Base-by-base conservation (phyloP, 2,113 vertebrate genomes). In the Chascanopsetta lugubris region DNA sequence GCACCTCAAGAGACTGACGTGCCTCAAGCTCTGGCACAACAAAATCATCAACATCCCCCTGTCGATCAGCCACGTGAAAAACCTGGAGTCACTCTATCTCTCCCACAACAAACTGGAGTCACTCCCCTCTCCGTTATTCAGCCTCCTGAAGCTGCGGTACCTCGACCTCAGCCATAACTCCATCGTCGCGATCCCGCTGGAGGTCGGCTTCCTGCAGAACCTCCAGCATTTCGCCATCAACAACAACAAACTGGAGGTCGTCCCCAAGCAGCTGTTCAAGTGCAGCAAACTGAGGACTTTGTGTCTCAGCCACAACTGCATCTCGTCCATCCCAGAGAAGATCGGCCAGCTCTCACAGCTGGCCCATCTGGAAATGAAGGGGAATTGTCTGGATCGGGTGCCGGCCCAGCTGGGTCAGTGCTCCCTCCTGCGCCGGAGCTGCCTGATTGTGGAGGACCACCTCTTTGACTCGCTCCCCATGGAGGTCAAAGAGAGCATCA, bases 1-100 rank as follows among this genome's bases (percentile, higher is more conserved):
- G 83, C 97, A 99, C 80, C 93, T 99, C 47, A 99, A 98, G 90
- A 94, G 96, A 80, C 91, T 99, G 68, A 96, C 94, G 8, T 97
- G 94, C 86, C 95, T 99, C 82, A 99, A 99, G 81, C 89, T 99
- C 43, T 99, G 96, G 97, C 96, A 99, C 90, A 99, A 99, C 82
- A 98, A 96, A 88, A 98, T 99, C 69, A 95, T 95, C 63, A 93
- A 87, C 88, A 98, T 99, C 89, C 97, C 97, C 36, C 70, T 95
- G 79, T 96, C 97, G 27, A 97, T 99, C 36, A 96, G 94, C 73
- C 94, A 96, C 0, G 93, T 99, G 75, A 98, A 96, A 90, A 98
- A 96, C 88, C 86, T 99, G 8, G 97, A 99, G 85, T 95, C 93
- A 0, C 94, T 99, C 63, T 96, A 96, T 85, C 93, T 99, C 69